A percentile compares a stretch with the other conserved stretches of the same genome.
phyloP scores from a whole-genome alignment of 2,113 vertebrate species.

The Rhinoderma darwinii region DNA sequence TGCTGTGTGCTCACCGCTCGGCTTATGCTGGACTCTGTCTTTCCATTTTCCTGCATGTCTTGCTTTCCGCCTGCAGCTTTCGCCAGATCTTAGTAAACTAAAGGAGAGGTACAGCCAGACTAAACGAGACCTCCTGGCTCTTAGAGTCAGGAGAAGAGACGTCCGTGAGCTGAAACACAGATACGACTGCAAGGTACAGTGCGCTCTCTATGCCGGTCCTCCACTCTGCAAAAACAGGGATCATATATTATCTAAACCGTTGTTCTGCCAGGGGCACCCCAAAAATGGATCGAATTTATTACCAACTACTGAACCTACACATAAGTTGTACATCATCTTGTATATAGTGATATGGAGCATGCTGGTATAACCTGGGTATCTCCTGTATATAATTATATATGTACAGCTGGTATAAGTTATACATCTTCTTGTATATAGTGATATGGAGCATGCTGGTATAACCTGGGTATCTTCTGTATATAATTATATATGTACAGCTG shows the following conservation, averaged over 20 bases:
- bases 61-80: conserved; percentile 77
- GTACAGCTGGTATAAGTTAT: no score
- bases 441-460: no score
- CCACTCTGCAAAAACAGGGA: not conserved
- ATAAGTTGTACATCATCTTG: no score
- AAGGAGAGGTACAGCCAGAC: conserved; percentile 90
- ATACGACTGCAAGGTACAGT: conserved; percentile 89
- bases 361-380: not conserved
- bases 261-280: no score
- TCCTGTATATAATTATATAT: no score
- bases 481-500: no score
- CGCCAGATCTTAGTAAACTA: conserved; percentile 89
- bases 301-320: no score
- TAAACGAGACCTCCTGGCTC: conserved; percentile 87
- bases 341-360: not conserved
- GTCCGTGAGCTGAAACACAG: conserved; percentile 84
- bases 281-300: no score
- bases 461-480: no score
- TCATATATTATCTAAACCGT: not conserved
- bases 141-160: conserved; percentile 83
- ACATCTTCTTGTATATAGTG: no score
- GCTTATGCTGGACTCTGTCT: conserved; percentile 70
- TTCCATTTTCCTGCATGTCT: conserved; percentile 61
- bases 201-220: not conserved
- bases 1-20: conserved; percentile 52